Percentiles rank a stretch among this genome's conserved stretches.
Conservation (phyloP, 2,797 vertebrate species). For the Cottoperca gobio region DNA sequence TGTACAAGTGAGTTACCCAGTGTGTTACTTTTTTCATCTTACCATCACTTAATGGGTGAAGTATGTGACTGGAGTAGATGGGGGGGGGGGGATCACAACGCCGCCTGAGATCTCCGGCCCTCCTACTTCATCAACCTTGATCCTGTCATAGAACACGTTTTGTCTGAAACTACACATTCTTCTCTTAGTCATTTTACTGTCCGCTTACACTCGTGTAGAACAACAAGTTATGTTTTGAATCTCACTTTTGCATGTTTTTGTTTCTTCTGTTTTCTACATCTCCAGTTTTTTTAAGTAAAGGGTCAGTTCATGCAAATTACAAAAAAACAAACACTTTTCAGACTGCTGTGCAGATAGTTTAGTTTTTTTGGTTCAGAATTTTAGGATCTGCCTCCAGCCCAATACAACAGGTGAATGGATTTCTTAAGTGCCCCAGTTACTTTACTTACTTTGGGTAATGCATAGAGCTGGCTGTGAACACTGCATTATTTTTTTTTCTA, state of each 20-base stretch:
- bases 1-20: slow-evolving; percentile 73
- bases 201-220: neutral
- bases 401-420: neutral
- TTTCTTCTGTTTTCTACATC: slow-evolving; percentile 17
- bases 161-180: slow-evolving; percentile 23
- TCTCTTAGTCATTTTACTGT: slow-evolving; percentile 1
- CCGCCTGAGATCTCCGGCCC: neutral
- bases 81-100: neutral
- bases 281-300: neutral
- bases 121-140: slow-evolving; percentile 1
- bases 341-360: neutral
- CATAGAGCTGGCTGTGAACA: neutral
- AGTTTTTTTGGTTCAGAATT: neutral
- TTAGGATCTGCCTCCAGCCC: neutral
- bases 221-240: neutral
- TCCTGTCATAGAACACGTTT: slow-evolving; percentile 8
- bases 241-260: slow-evolving; percentile 59
- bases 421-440: neutral
- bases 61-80: slow-evolving; percentile 35
- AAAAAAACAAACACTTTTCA: neutral
- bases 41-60: slow-evolving; percentile 48
- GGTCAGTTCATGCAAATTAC: slow-evolving; percentile 25
- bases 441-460: neutral
- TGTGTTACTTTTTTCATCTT: slow-evolving; percentile 32
- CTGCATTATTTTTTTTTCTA: neutral